Conservation (phyloP, 2,797 vertebrate species). For the Echiichthys vipera region DNA sequence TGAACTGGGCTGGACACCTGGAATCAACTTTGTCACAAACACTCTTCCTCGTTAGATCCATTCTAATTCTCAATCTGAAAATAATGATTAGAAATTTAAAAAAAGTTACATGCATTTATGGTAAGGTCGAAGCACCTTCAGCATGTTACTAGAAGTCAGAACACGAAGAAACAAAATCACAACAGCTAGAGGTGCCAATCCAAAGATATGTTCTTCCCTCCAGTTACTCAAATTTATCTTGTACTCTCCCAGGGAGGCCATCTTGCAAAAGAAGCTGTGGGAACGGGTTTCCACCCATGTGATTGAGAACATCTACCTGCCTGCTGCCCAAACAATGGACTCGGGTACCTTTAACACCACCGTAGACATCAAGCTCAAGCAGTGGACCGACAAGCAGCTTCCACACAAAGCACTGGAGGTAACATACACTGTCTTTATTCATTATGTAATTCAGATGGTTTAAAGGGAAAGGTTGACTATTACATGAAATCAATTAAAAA, state of each 20-base stretch:
- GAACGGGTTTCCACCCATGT: constrained; percentile 98
- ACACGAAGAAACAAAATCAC: background rate
- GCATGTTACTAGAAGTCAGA: background rate
- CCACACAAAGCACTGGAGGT: constrained; percentile 99
- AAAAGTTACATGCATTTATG: background rate
- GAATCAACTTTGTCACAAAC: constrained; percentile 3
- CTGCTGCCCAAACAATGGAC: constrained; percentile 95
- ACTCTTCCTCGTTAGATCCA: constrained; percentile 16
- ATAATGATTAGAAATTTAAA: background rate
- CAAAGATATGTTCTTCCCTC: background rate
- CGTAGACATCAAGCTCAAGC: constrained; percentile 98
- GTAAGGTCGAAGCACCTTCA: background rate
- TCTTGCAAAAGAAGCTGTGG: constrained; percentile 96
- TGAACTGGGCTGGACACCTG: background rate
- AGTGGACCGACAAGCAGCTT: constrained; percentile 99
- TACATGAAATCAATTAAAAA: background rate
- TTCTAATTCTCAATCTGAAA: constrained; percentile 2
- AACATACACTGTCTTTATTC: background rate
- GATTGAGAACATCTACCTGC: constrained; percentile 99
- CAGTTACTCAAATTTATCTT: background rate
- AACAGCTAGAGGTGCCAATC: background rate
- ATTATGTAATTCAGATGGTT: constrained; percentile 3
- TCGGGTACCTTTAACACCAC: constrained; percentile 99
- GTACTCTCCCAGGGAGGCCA: constrained; percentile 89
- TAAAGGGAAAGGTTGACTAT: background rate